Conservation (phyloP, 2,797 vertebrate species). For the Cossypha niveicapilla region DNA sequence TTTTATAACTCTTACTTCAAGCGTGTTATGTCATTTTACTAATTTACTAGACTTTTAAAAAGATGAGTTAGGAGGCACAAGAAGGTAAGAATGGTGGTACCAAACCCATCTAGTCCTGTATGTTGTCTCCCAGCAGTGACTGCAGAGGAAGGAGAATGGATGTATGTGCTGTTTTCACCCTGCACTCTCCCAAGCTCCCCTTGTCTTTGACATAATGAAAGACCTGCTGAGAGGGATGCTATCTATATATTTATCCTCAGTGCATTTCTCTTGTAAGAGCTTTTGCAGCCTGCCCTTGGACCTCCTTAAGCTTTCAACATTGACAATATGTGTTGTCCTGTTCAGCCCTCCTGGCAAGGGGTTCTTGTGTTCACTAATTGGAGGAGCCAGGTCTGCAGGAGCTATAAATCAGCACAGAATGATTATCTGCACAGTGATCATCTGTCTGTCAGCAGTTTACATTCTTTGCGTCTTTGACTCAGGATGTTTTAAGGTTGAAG, state of each 20-base stretch:
- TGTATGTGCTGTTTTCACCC: not conserved
- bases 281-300: not conserved
- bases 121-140: not conserved
- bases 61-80: not conserved
- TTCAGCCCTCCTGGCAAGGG: not conserved
- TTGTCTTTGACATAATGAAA: not conserved
- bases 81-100: not conserved
- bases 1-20: not conserved
- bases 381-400: not conserved
- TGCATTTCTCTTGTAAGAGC: not conserved
- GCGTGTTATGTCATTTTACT: accelerated
- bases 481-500: not conserved
- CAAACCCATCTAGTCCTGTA: accelerated
- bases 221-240: not conserved
- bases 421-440: not conserved
- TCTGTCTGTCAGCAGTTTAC: not conserved
- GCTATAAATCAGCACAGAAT: not conserved
- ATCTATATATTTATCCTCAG: not conserved
- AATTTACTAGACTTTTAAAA: not conserved
- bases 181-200: not conserved
- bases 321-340: not conserved
- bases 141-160: not conserved
- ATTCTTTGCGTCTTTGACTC: not conserved
- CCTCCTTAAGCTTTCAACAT: not conserved
- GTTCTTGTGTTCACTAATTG: not conserved